phyloP scores from a whole-genome alignment of 2,797 vertebrate species.

The Gallirallus australis region DNA sequence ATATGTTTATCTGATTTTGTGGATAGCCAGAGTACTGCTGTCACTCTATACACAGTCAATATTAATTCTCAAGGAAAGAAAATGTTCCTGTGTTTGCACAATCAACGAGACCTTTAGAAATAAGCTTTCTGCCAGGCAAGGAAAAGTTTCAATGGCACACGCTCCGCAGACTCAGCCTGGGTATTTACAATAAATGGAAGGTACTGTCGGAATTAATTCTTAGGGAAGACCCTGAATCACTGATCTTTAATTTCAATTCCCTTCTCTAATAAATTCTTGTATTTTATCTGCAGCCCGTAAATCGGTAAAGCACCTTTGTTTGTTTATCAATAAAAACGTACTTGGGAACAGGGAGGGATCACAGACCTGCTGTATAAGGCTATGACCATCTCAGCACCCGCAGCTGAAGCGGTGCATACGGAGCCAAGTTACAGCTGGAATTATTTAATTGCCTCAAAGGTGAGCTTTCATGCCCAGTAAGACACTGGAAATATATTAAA shows the following conservation, averaged over 20 bases:
- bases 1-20: constrained; percentile 65
- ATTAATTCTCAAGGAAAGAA: constrained; percentile 73
- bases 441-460: constrained; percentile 69
- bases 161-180: not conserved
- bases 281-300: constrained; percentile 17
- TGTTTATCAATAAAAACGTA: constrained; percentile 37
- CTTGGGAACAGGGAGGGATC: not conserved
- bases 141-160: constrained; percentile 59
- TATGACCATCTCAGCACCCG: not conserved
- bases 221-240: constrained; percentile 1
- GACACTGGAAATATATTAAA: constrained; percentile 40
- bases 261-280: constrained; percentile 42
- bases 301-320: constrained; percentile 11
- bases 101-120: constrained; percentile 74
- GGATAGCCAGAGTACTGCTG: constrained; percentile 37
- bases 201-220: constrained; percentile 61
- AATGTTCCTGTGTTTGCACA: constrained; percentile 67
- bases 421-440: constrained; percentile 44
- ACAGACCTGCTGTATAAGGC: not conserved
- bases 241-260: constrained; percentile 52
- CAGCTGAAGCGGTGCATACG: not conserved
- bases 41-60: constrained; percentile 58
- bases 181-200: constrained; percentile 52
- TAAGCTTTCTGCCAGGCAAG: constrained; percentile 52
- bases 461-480: constrained; percentile 49